Evolutionary conservation across 2,797 vertebrate species (phyloP), one percentile per base, ranked within the genome.

Genomic region (Chelidonichthys spinosus): DNA sequence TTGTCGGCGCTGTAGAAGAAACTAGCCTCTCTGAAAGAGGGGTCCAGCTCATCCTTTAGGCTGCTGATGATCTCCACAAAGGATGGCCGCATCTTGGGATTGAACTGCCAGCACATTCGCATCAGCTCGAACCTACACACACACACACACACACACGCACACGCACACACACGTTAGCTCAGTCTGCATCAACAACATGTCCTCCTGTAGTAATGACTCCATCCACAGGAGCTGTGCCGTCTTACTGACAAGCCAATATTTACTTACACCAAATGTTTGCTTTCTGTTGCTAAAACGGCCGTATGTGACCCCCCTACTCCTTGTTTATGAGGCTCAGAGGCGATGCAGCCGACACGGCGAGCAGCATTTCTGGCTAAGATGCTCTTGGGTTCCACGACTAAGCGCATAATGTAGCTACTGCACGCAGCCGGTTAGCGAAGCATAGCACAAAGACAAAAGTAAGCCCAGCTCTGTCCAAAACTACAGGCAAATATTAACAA

Each of bases 91-190:
- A 99, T 99, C 80, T 97, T 98, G 0, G 97, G 97, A 77, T 99
- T 99, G 94, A 97, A 99, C 92, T 99, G 98, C 98, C 98, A 99
- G 91, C 98, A 99, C 97, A 98, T 96, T 50, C 97, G 95, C 98
- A 99, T 99, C 90, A 99, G 79, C 44, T 99, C 97, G 1, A 98
- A 99, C 92, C 98, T 99, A 77, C 8, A 49, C 33, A 74, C 39
- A 70, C 17, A 74, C 17, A 62, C 65, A 70, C 69, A 76, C 47
- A 63, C 47, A 66, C 11, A 59, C 17, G 50, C 11, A 62, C 11
- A 62, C n/a, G 46, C 39, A 66, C 44, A 73, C 36, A 68, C 5
- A 55, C 40, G 61, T 76, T 50, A 78, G 49, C 37, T 66, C 52
- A 63, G 49, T 63, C 39, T 33, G 15, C 54, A 75, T 66, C 64